A percentile compares a stretch with the other conserved stretches of the same genome.
Evolutionary conservation across 2,113 vertebrate genomes (phyloP).

Genomic region (Micromys minutus): DNA sequence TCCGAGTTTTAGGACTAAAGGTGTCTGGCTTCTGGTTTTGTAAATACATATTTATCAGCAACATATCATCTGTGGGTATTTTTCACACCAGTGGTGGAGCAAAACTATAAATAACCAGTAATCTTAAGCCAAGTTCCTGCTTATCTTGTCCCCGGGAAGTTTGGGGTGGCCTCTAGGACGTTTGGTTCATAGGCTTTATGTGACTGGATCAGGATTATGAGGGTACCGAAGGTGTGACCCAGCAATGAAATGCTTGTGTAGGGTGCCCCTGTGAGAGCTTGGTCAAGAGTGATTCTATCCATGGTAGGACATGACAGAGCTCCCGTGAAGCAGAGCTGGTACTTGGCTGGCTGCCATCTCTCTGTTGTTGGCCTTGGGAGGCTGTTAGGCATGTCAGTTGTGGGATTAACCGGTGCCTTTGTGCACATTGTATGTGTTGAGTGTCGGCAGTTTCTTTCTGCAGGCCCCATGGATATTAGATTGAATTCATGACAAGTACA

Average conservation of each 20-base stretch:
- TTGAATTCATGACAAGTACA: background rate
- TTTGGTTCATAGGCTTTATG: background rate
- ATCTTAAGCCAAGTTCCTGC: background rate
- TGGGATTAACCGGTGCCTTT: background rate
- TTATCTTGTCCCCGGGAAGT: background rate
- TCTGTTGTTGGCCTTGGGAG: background rate
- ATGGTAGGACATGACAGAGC: background rate
- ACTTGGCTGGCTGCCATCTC: background rate
- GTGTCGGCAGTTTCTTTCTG: background rate
- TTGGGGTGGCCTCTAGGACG: background rate
- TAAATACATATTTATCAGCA: slow-evolving; percentile 49
- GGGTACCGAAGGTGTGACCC: too few relatives aligned
- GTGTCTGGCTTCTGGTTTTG: background rate
- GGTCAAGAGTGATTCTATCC: background rate
- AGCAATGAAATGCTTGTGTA: background rate
- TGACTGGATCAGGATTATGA: background rate
- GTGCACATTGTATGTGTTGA: background rate
- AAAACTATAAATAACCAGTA: background rate
- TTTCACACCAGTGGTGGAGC: fast-evolving
- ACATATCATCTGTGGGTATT: fast-evolving
- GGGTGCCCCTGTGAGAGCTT: background rate
- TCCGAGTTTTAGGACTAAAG: background rate
- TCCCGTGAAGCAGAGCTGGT: fast-evolving
- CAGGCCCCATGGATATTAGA: background rate
- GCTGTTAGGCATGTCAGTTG: fast-evolving